Conservation (phyloP, 2,888 invertebrate species). For the Argyresthia albistria region DNA sequence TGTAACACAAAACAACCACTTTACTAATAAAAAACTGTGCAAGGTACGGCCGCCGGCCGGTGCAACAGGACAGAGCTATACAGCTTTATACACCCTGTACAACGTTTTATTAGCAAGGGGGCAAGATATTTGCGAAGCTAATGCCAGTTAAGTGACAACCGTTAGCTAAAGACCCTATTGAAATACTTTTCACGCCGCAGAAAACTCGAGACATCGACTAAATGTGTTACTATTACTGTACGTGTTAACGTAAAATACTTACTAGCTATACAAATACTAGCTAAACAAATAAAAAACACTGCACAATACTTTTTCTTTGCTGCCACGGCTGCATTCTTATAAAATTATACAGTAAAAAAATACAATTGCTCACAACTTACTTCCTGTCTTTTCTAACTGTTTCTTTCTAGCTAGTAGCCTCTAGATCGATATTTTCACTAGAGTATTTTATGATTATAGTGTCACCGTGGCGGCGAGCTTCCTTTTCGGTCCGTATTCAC, state of each 20-base stretch:
- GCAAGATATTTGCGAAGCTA: no score
- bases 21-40: no score
- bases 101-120: background rate
- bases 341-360: slow-evolving; percentile 37
- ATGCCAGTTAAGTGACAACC: no score
- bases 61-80: background rate
- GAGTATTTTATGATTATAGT: slow-evolving; percentile 48
- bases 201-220: slow-evolving; percentile 65
- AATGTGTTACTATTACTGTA: slow-evolving; percentile 64
- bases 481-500: slow-evolving; percentile 25
- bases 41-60: no score
- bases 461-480: slow-evolving; percentile 25
- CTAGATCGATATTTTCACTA: slow-evolving; percentile 27
- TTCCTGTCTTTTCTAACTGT: slow-evolving; percentile 59
- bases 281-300: slow-evolving; percentile 23
- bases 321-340: slow-evolving; percentile 46
- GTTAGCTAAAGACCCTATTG: slow-evolving; percentile 12
- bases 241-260: slow-evolving; percentile 34
- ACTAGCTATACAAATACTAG: slow-evolving; percentile 25
- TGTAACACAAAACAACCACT: slow-evolving; percentile 22
- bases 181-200: slow-evolving; percentile 41
- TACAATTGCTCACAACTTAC: slow-evolving; percentile 62
- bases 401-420: slow-evolving; percentile 55
- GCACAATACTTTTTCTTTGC: slow-evolving; percentile 36
- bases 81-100: background rate